A percentile compares a stretch with the other conserved stretches of the same genome.
Conservation (phyloP, 2,113 vertebrate species). For the Ammospiza nelsoni region DNA sequence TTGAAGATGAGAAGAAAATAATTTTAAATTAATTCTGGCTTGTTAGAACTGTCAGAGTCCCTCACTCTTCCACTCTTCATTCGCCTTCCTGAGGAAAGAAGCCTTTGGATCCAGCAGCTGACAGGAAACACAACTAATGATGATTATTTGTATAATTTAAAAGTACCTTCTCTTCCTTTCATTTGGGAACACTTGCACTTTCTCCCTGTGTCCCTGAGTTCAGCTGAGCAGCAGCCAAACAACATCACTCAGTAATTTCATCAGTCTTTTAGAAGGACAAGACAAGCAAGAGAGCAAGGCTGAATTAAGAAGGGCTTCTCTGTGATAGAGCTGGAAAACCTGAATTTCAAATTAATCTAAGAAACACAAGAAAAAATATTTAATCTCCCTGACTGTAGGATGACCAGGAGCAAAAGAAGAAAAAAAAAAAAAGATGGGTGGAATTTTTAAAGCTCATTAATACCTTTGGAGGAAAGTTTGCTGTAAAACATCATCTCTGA, state of each 20-base stretch:
- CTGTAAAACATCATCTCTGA: neutral
- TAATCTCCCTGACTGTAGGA: neutral
- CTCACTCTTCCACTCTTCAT: neutral
- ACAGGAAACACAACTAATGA: neutral
- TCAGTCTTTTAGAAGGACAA: neutral
- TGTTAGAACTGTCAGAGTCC: neutral
- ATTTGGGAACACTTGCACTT: neutral
- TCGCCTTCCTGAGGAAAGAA: neutral
- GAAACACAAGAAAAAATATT: neutral
- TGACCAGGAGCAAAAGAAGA: neutral
- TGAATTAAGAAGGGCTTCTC: neutral
- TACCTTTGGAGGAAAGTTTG: neutral
- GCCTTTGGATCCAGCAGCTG: neutral
- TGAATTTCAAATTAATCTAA: neutral
- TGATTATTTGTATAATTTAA: conserved; percentile 4
- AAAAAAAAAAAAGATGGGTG: neutral
- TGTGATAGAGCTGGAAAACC: neutral
- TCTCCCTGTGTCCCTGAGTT: neutral
- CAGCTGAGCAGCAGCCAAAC: conserved; percentile 15
- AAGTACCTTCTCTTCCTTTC: conserved; percentile 11
- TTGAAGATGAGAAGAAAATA: neutral
- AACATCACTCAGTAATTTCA: conserved; percentile 25
- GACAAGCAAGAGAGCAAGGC: neutral
- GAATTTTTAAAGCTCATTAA: neutral
- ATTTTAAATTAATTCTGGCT: neutral